These are phyloP conservation scores for Smittia sp. DNA, from an alignment of 2,888 invertebrate genomes.

Conservation along the genomic window DNA sequence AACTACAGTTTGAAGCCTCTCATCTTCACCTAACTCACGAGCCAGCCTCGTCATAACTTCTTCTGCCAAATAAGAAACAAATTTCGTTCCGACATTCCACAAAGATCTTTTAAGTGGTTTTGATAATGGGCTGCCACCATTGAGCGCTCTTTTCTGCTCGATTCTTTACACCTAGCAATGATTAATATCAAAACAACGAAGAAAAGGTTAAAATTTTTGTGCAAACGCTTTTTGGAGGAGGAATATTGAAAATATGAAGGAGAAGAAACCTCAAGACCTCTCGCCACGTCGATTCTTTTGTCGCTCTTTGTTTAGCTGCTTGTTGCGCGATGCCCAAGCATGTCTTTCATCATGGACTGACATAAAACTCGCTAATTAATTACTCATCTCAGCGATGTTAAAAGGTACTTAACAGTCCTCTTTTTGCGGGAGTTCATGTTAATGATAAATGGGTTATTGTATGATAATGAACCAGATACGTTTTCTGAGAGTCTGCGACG, in stretches of 20 bases:
- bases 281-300: not conserved
- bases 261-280: no score
- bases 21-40: no score
- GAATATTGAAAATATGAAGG: no score
- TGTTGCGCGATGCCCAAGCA: not conserved
- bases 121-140: no score
- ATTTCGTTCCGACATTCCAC: no score
- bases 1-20: no score
- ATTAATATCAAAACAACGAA: slow-evolving; percentile 1
- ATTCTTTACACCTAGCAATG: not conserved
- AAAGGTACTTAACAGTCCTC: not conserved
- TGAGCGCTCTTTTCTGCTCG: not conserved
- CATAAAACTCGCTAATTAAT: slow-evolving; percentile 24
- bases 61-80: no score
- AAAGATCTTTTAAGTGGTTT: no score
- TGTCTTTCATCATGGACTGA: slow-evolving; percentile 14
- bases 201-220: not conserved
- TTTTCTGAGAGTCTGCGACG: no score
- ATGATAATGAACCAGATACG: slow-evolving; percentile 17
- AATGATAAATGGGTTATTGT: slow-evolving; percentile 9
- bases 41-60: no score
- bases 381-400: slow-evolving; percentile 14
- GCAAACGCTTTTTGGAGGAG: not conserved
- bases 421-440: not conserved
- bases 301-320: not conserved